Evolutionary conservation across 2,797 vertebrate species (phyloP).

Genomic region (Sternotherus odoratus): DNA sequence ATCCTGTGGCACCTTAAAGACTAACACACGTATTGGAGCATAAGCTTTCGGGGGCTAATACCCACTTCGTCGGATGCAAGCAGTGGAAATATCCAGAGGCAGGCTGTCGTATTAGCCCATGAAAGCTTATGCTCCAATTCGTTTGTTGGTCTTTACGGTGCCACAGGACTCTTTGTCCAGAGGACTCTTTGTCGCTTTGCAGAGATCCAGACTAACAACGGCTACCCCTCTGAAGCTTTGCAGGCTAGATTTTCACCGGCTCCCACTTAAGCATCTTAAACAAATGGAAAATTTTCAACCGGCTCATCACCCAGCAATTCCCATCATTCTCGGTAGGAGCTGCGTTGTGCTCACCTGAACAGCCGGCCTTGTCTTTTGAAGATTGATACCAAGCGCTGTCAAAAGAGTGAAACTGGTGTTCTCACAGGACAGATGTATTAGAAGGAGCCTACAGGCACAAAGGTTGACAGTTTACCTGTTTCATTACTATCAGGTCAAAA

Average conservation of each 20-base stretch:
- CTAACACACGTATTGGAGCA: no score
- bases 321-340: not conserved
- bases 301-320: not conserved
- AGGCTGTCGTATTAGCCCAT: no score
- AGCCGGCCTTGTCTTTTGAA: not conserved
- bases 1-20: no score
- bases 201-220: no score
- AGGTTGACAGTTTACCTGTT: rapidly evolving
- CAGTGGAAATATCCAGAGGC: no score
- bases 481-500: rapidly evolving
- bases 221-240: not conserved
- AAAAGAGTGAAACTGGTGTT: not conserved
- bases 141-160: no score
- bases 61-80: no score
- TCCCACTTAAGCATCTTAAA: not conserved
- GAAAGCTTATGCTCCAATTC: no score
- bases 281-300: not conserved
- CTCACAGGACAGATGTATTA: not conserved
- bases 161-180: no score
- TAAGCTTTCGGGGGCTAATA: no score
- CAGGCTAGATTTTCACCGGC: not conserved
- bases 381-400: not conserved
- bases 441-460: not conserved
- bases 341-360: not conserved
- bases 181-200: no score